A percentile compares a stretch with the other conserved stretches of the same genome.
phyloP scores from a whole-genome alignment of 2,797 vertebrate genomes.

The Halcyon badia region DNA sequence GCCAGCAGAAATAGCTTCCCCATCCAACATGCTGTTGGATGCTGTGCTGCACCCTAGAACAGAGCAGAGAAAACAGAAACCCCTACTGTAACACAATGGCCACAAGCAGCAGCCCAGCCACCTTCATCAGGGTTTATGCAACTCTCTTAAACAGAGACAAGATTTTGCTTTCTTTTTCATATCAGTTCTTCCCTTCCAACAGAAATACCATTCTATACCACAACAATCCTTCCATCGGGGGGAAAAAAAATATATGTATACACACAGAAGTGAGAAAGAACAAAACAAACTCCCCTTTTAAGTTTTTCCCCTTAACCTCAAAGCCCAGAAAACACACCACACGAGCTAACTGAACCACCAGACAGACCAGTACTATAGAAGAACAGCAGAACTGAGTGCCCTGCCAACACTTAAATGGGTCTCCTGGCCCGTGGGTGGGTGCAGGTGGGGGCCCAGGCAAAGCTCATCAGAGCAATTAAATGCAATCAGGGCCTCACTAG shows the following conservation, averaged over 20 bases:
- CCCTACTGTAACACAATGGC: fast-evolving
- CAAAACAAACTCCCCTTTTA: too few relatives aligned
- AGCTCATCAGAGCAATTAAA: background rate
- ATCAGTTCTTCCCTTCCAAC: background rate
- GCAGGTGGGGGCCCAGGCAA: too few relatives aligned
- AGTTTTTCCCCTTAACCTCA: background rate
- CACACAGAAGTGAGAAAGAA: background rate
- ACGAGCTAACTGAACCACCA: fast-evolving
- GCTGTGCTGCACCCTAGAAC: fast-evolving
- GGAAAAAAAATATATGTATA: fast-evolving
- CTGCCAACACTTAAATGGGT: fast-evolving
- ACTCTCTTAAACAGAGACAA: fast-evolving
- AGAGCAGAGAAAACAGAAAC: background rate
- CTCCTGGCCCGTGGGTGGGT: fast-evolving
- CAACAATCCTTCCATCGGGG: background rate
- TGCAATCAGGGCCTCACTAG: fast-evolving
- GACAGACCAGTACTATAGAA: fast-evolving
- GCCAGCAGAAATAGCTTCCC: fast-evolving
- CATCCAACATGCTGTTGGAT: background rate
- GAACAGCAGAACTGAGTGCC: fast-evolving
- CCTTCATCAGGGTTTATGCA: background rate
- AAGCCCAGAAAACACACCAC: fast-evolving
- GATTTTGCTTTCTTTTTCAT: background rate
- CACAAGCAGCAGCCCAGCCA: background rate
- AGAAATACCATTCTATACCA: background rate